Base-by-base conservation (phyloP, 2,797 vertebrate genomes). In the Telmatherina bonti region DNA sequence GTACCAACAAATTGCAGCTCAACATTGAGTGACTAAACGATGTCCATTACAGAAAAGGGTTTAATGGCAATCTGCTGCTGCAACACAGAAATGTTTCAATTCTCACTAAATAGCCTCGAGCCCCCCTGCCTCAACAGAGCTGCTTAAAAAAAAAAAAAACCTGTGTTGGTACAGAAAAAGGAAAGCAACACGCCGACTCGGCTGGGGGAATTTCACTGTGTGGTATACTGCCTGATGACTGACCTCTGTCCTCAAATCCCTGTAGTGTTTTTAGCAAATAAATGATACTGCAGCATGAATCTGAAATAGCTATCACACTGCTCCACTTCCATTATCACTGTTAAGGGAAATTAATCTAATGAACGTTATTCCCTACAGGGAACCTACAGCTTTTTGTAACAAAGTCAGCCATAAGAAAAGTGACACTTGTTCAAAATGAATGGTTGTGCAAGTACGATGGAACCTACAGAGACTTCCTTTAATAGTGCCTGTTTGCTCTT, bases 331-430 rank as follows among this genome's bases (percentile, higher is more conserved):
- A 89, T 91, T 88, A 89, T 89, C 88, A 79, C 81, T 38, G 74
- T 83, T 88, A 60, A 86, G 82, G 88, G 62, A 89, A 92, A 93
- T 89, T 78, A 87, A 91, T 91, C 85, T 87, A 88, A 93, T 91
- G 85, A 90, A 92, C 73, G 84, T 87, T 86, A 89, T 88, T 88
- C 87, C 84, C 89, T 53, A 56, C 82, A 57, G 86, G 82, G 81
- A 84, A 47, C 57, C 61, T 51, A 1, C 53, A 62, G 77, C 76
- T 76, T 77, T 76, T 5, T 60, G 64, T 73, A 82, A 79, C 79
- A 56, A 47, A 79, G 83, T 56, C 27, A 60, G 67, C 45, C 29
- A 79, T 89, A 87, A 74, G 65, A 69, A 70, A 87, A 70, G 62
- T 83, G 87, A 88, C 88, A 85, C 77, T 85, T 69, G 76, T 71